Base-by-base conservation (phyloP, 92 coral and sea anemone genomes). In the Isaurus tuberculatus region DNA sequence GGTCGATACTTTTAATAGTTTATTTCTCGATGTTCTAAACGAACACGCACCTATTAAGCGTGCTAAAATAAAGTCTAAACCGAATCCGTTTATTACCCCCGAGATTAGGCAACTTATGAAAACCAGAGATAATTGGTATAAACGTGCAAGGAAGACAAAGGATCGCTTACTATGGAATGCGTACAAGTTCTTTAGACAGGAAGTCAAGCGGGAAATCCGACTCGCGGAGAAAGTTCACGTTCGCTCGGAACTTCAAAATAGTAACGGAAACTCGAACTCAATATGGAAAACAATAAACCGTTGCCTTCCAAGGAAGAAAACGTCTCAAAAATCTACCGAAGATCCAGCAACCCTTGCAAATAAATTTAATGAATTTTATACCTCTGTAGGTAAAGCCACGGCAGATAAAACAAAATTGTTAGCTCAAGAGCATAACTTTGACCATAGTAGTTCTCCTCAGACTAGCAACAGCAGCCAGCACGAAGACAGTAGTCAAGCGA, bases 51-150 rank as follows among this genome's bases (percentile, higher is more conserved):
- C 85, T 8, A n/a, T 80, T 19, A 80, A 80, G 75, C 46, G 75
- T 27, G 51, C 36, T 1, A 80, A 80, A 65, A 80, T 80, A 36
- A 80, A 80, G 85, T 80, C 79, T 29, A 36, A 74, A 36, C 79
- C 75, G 57, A 80, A 80, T 43, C 42, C 86, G 58, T 80, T 33
- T 44, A 80, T 80, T 65, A 80, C 22, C 60, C 42, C 73, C 8
- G 85, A 80, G 75, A 80, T 80, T 80, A 17, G 85, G 69, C 85
- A 80, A 71, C 75, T 80, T 49, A 80, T 80, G 84, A 79, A 40
- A 81, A 66, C 78, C 51, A 49, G 85, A 65, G 78, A 65, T 44
- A 81, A 81, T 36, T 81, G 85, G 85, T 72, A 80, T 72, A 80
- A 80, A 80, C 67, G 75, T 30, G 75, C 85, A 69, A 80, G 27